These are phyloP conservation scores for Fukomys damarensis DNA, from an alignment of 2,113 vertebrate species.

Conservation along the genomic window DNA sequence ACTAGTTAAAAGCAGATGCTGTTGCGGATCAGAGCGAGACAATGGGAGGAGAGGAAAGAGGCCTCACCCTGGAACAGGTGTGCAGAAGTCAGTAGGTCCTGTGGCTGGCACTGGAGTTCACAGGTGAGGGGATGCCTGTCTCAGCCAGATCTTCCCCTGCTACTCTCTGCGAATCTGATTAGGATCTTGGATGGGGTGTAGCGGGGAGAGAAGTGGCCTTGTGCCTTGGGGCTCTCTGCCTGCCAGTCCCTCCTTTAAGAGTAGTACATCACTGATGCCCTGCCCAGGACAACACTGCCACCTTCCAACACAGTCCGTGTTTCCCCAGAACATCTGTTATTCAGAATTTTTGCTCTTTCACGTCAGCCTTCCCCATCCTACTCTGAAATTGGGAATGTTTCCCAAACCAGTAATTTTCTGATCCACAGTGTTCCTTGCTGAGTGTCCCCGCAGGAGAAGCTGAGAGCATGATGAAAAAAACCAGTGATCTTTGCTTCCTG, in stretches of 20 bases:
- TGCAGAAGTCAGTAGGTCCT: neutral
- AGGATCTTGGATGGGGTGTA: neutral
- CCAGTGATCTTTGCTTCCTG: neutral
- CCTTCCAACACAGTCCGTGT: neutral
- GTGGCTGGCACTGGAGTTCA: neutral
- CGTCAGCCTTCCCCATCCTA: conserved; percentile 2
- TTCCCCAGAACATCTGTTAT: neutral
- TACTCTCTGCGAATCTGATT: neutral
- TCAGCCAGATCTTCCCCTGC: neutral
- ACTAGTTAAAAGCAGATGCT: neutral
- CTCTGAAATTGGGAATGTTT: conserved; percentile 57
- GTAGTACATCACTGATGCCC: neutral
- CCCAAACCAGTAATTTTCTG: conserved; percentile 32
- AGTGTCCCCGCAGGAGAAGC: neutral
- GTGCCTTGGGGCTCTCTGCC: neutral
- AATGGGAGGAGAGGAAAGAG: neutral
- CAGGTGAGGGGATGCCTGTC: neutral
- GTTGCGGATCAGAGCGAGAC: neutral
- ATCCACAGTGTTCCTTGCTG: conserved; percentile 2
- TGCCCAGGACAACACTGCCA: neutral
- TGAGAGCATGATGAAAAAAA: neutral
- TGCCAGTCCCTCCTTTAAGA: neutral
- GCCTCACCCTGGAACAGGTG: neutral
- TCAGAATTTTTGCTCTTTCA: neutral
- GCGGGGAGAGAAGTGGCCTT: neutral